Evolutionary conservation across 2,888 invertebrate genomes (phyloP), one percentile per base, ranked within the genome.

Genomic region (Drosophila dives): DNA sequence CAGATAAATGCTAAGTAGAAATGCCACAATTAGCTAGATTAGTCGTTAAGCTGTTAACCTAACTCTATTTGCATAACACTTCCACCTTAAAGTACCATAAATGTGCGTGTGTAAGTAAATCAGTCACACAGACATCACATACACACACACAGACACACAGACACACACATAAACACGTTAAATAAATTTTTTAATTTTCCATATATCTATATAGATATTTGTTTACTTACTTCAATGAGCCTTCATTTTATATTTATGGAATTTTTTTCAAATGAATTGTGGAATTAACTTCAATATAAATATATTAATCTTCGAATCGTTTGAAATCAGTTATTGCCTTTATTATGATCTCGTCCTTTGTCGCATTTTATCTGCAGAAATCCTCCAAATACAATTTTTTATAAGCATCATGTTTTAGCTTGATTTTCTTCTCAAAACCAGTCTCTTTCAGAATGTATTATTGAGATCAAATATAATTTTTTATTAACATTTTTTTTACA

Each of bases 401-500:
- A 38, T 55, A 62, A 60, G 42, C 38, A 56, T 26, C 12, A 51
- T 2, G 5, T 40, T 60, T 34, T 11, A 12, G 26, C 32, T n/a
- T 6, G 15, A 8, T 38, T 36, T n/a, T 45, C 10, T 36, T 33
- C 34, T 23, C 5, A 49, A 50, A 67, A 65, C 71, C 67, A 62
- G 72, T 78, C 67, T 64, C 17, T 34, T 20, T 51, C 53, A 61
- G 49, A 49, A 38, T 38, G 50, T 53, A 50, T 61, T 38, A 54
- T 48, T 55, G 26, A 42, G n/a, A 62, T 63, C 36, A 48, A 50
- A 62, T 48, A 49, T 11, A 62, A 54, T 48, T n/a, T 61, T 48
- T 45, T 59, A 56, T 66, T 75, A 71, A 29, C 29, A 29, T 80
- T 72, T 81, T 49, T 73, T 54, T 61, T 53, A 33, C 66, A 56